Base-by-base conservation (phyloP, 2,113 vertebrate species). In the Tenrec ecaudatus region DNA sequence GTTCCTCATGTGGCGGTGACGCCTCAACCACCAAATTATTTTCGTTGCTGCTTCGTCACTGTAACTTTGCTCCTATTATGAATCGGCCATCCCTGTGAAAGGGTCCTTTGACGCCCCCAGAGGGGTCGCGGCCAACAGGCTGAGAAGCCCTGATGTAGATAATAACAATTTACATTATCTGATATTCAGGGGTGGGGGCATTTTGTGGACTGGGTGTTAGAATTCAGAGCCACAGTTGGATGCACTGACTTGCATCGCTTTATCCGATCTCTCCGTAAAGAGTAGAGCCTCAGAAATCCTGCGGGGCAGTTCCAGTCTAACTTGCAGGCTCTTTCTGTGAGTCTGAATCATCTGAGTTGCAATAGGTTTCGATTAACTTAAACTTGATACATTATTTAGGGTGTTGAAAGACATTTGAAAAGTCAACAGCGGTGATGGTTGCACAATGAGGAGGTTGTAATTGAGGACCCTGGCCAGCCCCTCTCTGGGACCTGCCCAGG, bases 141-240 rank as follows among this genome's bases (percentile, higher is more conserved):
- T 40, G 40, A 40, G 40, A 40, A 40, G 40, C 40, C 3, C 40
- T 40, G 40, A 40, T 40, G 4, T 40, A 40, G 40, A 40, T 40
- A 40, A 40, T 40, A 40, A 40, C 40, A 40, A 7, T 40, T 40
- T 53, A 95, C 38, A 86, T 75, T 4, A 62, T 62, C 60, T 62
- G 19, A 62, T 62, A 62, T 19, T 62, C 25, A 25, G 64, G 64
- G 64, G 64, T 62, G 25, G n/a, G 25, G 12, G 33, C 19, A 68
- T 69, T 94, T 57, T 71, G 2, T 82, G 29, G 81, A 81, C 90
- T 29, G 3, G 33, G 33, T 95, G 79, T 53, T 80, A 43, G 91
- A 53, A 90, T 94, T 66, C 75, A 68, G 40, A 43, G 31, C 76
- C 73, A 64, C 57, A 33, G 36, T 40, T 79, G 53, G 19, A n/a